Percentiles rank a stretch among this genome's conserved stretches.
Conservation (phyloP, 2,797 vertebrate species). For the Gephyroberyx darwinii region DNA sequence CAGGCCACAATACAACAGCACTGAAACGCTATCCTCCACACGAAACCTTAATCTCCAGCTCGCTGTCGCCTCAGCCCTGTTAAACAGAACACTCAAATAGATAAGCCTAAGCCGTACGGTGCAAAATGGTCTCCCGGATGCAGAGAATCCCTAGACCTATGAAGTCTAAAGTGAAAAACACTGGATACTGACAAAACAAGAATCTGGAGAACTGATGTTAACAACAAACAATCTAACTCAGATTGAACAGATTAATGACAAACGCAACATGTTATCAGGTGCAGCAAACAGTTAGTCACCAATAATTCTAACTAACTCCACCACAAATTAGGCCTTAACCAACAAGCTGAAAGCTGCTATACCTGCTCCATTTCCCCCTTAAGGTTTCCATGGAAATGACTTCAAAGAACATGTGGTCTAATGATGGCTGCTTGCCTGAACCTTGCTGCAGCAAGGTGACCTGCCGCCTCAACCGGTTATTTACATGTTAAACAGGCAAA, state of each 20-base stretch:
- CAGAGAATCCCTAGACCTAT: neutral
- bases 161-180: neutral
- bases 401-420: slow-evolving; percentile 14
- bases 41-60: slow-evolving; percentile 71
- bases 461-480: slow-evolving; percentile 28
- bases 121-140: slow-evolving; percentile 35
- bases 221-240: neutral
- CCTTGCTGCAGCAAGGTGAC: slow-evolving; percentile 32
- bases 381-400: slow-evolving; percentile 35
- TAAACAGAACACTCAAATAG: slow-evolving; percentile 45
- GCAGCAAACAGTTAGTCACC: neutral
- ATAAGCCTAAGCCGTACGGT: slow-evolving; percentile 26
- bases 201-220: neutral
- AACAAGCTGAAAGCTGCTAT: neutral
- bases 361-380: neutral
- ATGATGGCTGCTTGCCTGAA: slow-evolving; percentile 13
- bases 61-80: slow-evolving; percentile 36
- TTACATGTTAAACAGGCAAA: slow-evolving; percentile 51
- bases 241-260: neutral
- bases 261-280: neutral
- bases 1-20: slow-evolving; percentile 61
- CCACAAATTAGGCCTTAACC: neutral
- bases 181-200: neutral
- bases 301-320: too few relatives aligned
- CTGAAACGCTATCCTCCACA: slow-evolving; percentile 69